Percentiles rank a stretch among this genome's conserved stretches.
Conservation (phyloP, 2,113 vertebrate genomes). For the Cariama cristata region DNA sequence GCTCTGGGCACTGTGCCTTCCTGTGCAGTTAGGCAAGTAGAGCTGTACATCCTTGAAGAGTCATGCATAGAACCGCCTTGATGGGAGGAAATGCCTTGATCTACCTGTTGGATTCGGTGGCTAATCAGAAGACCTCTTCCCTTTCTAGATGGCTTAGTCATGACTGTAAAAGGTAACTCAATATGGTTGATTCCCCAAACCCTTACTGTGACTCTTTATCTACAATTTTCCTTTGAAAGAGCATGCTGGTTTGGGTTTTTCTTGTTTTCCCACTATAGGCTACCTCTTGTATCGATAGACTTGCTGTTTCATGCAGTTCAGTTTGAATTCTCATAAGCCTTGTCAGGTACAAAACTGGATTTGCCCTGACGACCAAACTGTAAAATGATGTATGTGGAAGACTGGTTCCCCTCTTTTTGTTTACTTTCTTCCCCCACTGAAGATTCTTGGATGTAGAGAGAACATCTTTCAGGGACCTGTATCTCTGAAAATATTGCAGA, state of each 20-base stretch:
- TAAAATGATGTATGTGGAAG: not conserved
- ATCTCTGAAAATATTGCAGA: not conserved
- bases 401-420: not conserved
- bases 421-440: not conserved
- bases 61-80: fast-evolving
- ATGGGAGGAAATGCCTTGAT: not conserved
- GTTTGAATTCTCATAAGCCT: not conserved
- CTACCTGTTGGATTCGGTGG: not conserved
- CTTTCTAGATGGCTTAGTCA: not conserved
- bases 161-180: not conserved
- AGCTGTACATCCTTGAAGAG: not conserved
- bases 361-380: not conserved
- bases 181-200: not conserved
- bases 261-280: not conserved
- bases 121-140: not conserved
- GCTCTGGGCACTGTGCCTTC: not conserved
- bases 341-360: not conserved
- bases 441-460: not conserved
- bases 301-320: not conserved
- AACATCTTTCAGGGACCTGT: not conserved
- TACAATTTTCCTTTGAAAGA: not conserved
- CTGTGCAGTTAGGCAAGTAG: not conserved
- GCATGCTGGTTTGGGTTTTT: not conserved
- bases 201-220: not conserved
- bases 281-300: not conserved